Evolutionary conservation across 1,140 invertebrate species (phyloP).

Genomic region (Drosophila ambigua): DNA sequence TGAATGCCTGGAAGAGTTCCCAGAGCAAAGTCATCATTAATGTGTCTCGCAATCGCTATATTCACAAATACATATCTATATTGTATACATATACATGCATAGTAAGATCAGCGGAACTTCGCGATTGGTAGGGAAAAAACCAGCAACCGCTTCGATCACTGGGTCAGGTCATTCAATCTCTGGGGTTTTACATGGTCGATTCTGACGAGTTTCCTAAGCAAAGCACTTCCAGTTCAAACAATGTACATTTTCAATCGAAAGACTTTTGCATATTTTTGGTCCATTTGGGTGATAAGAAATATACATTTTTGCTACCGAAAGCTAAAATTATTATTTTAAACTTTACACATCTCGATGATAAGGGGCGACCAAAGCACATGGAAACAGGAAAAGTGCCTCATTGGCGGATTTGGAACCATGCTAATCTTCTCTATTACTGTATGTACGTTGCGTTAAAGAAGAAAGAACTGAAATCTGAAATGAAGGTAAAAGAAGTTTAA

Average conservation of each 20-base stretch:
- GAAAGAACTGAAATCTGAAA: no score
- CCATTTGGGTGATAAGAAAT: constrained; percentile 41
- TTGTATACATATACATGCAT: constrained; percentile 4
- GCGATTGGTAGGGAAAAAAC: constrained; percentile 16
- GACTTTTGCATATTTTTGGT: constrained; percentile 34
- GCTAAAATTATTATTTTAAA: constrained; percentile 31
- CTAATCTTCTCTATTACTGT: constrained; percentile 31
- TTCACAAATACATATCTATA: background rate
- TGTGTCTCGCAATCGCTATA: constrained; percentile 12
- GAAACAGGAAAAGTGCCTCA: constrained; percentile 41
- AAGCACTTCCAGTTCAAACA: constrained; percentile 16
- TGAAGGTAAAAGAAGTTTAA: no score
- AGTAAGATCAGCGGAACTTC: constrained; percentile 32
- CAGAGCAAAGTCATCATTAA: constrained; percentile 33
- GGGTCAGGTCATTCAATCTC: background rate
- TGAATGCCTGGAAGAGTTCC: constrained; percentile 38
- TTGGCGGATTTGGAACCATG: constrained; percentile 32
- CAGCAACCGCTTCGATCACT: background rate
- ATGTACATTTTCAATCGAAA: constrained; percentile 16
- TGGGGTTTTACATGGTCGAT: constrained; percentile 3
- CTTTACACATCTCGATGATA: constrained; percentile 43
- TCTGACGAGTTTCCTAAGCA: background rate
- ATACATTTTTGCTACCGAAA: constrained; percentile 21
- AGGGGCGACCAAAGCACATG: constrained; percentile 31
- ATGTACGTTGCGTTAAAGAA: background rate